Evolutionary conservation across 1,140 invertebrate species (phyloP).

Genomic region (Seison nebaliae): DNA sequence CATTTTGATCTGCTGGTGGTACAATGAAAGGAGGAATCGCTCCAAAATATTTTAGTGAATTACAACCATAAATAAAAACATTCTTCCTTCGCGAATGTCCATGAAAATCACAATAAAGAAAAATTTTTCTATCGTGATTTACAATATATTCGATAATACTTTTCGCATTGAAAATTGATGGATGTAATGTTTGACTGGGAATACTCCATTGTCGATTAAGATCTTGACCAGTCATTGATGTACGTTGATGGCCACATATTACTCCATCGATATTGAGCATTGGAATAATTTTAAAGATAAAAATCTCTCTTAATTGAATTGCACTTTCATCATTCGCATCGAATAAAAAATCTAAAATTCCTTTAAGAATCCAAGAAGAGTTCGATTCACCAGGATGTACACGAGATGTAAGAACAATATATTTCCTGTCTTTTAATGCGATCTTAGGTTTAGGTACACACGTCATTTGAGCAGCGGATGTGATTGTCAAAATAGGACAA

Average conservation of each 20-base stretch:
- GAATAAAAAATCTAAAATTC: constrained; percentile 21
- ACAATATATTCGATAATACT: constrained; percentile 22
- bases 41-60: no score
- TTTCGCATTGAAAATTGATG: constrained; percentile 74
- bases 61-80: constrained; percentile 62
- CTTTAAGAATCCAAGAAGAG: constrained; percentile 62
- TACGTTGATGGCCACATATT: constrained; percentile 54
- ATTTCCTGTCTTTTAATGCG: constrained; percentile 20
- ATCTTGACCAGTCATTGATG: constrained; percentile 48
- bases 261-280: constrained; percentile 74
- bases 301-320: constrained; percentile 36
- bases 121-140: constrained; percentile 26
- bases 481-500: constrained; percentile 51
- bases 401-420: constrained; percentile 44
- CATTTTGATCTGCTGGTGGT: neutral
- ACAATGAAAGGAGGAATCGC: constrained; percentile 6
- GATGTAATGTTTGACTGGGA: constrained; percentile 45
- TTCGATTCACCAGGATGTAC: constrained; percentile 69
- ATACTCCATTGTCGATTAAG: constrained; percentile 49
- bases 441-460: neutral
- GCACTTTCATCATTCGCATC: constrained; percentile 19
- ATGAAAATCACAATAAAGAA: constrained; percentile 70
- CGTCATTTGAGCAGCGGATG: constrained; percentile 33
- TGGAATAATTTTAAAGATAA: constrained; percentile 64
- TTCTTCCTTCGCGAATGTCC: constrained; percentile 63